Conservation (phyloP, 2,888 invertebrate species). For the Lasioglossum zephyrum region DNA sequence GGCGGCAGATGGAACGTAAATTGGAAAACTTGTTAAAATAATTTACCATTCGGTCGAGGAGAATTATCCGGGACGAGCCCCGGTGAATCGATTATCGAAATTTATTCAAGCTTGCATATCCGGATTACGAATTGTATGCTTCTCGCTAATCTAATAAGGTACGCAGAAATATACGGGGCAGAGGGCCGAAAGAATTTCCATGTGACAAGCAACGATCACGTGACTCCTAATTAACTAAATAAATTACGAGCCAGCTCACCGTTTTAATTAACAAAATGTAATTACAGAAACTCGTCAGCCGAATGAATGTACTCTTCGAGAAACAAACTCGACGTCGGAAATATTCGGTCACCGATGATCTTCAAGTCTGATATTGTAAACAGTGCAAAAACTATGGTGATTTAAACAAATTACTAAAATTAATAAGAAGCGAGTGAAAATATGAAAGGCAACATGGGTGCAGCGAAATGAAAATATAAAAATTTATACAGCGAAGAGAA, state of each 20-base stretch:
- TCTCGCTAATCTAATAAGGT: not conserved
- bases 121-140: not conserved
- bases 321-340: not conserved
- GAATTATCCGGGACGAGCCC: not conserved
- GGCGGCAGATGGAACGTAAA: not conserved
- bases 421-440: not conserved
- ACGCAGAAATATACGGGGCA: not conserved
- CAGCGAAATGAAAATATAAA: not conserved
- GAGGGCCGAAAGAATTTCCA: not conserved
- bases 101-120: not conserved
- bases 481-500: not conserved
- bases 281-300: not conserved
- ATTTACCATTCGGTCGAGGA: not conserved
- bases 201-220: not conserved
- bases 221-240: slow-evolving; percentile 20
- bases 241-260: not conserved
- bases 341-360: not conserved
- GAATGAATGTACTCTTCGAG: not conserved
- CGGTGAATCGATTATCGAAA: not conserved
- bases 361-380: not conserved
- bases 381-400: not conserved
- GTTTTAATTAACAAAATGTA: slow-evolving; percentile 14
- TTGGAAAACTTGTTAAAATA: not conserved
- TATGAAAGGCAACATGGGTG: not conserved
- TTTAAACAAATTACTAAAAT: not conserved